Conservation (phyloP, 2,797 vertebrate species). For the Monodelphis domestica region DNA sequence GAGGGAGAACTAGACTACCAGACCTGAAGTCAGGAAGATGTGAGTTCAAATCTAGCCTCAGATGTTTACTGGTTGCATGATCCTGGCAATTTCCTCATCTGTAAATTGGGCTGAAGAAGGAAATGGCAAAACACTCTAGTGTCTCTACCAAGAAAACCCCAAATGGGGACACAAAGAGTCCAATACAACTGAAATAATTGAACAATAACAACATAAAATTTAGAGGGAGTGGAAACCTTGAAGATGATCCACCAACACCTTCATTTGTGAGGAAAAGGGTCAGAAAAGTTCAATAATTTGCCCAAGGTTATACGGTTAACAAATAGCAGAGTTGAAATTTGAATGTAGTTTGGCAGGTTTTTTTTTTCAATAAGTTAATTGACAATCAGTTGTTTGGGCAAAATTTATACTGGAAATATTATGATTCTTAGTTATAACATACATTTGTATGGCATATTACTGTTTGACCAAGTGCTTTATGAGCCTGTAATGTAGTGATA, state of each 20-base stretch:
- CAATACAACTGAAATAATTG: too few relatives aligned
- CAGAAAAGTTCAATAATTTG: neutral
- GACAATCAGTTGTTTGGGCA: neutral
- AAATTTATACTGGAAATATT: neutral
- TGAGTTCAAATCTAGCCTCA: too few relatives aligned
- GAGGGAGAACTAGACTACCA: too few relatives aligned
- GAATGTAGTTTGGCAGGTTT: neutral
- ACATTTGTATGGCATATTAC: neutral
- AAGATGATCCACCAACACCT: neutral
- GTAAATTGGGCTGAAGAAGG: too few relatives aligned
- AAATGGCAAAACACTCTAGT: too few relatives aligned
- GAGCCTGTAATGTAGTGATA: neutral
- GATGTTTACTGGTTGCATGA: too few relatives aligned
- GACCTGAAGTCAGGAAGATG: too few relatives aligned
- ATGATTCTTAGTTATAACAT: neutral
- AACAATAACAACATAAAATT: too few relatives aligned
- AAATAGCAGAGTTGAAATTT: neutral
- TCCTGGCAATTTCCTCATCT: too few relatives aligned
- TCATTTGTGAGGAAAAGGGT: neutral
- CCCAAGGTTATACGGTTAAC: neutral
- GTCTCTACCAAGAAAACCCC: too few relatives aligned
- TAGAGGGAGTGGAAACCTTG: neutral
- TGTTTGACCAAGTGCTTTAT: neutral
- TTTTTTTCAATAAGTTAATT: neutral
- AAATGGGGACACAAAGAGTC: too few relatives aligned